A percentile compares a stretch with the other conserved stretches of the same genome.
Evolutionary conservation across 2,113 vertebrate species (phyloP).

Genomic region (Urocynchramus pylzowi): DNA sequence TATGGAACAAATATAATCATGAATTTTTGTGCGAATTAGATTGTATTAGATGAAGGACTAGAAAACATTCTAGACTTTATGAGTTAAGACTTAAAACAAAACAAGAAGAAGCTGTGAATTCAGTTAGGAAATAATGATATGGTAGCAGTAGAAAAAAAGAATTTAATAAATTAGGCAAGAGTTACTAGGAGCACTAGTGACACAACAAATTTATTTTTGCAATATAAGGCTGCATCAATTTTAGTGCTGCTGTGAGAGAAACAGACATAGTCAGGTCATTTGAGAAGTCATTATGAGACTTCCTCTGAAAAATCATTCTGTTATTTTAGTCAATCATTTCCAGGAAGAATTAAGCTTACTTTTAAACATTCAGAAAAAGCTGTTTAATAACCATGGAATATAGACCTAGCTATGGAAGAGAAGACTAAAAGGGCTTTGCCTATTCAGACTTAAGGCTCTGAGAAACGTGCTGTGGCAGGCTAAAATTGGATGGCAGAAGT

Average conservation of each 20-base stretch:
- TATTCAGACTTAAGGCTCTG: not conserved
- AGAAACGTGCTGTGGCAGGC: not conserved
- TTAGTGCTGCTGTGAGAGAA: not conserved
- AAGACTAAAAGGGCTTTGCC: not conserved
- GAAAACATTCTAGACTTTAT: not conserved
- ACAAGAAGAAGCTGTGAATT: not conserved
- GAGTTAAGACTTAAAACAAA: not conserved
- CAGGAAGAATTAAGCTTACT: not conserved
- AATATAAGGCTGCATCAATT: not conserved
- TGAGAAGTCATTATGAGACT: not conserved
- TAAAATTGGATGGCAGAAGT: not conserved
- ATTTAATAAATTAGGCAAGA: not conserved
- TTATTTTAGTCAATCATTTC: not conserved
- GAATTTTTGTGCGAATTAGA: not conserved
- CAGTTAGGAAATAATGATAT: not conserved
- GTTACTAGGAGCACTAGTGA: not conserved
- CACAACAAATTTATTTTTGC: not conserved
- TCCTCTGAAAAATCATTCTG: not conserved
- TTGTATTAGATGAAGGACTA: not conserved
- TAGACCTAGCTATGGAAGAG: not conserved
- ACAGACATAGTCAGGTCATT: not conserved
- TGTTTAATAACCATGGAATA: not conserved
- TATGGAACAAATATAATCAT: not conserved
- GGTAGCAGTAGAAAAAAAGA: not conserved
- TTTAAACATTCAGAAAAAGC: not conserved